phyloP scores from a whole-genome alignment of 2,113 vertebrate species.

The Hippocampus mohnikei region DNA sequence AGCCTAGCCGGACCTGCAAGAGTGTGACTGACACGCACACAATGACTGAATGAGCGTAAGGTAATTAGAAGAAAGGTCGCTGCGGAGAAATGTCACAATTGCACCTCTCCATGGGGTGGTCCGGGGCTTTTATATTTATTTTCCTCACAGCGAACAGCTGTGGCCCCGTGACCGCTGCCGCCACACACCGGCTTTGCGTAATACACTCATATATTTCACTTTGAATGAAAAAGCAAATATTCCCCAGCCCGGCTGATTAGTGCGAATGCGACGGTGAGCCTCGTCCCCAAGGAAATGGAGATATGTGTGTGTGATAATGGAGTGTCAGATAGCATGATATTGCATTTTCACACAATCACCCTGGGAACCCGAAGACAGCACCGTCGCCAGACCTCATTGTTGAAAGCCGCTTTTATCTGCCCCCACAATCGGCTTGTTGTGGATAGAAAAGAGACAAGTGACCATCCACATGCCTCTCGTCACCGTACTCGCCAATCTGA shows the following conservation, averaged over 20 bases:
- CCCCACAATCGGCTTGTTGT: conserved; percentile 47
- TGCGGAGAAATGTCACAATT: conserved; percentile 53
- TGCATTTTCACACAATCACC: conserved; percentile 57
- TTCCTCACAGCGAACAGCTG: conserved; percentile 8
- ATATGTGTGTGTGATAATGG: conserved; percentile 64
- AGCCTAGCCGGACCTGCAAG: conserved; percentile 16
- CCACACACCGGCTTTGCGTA: conserved; percentile 45
- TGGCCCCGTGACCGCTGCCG: conserved; percentile 18
- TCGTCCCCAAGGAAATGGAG: conserved; percentile 67
- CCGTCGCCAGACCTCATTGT: conserved; percentile 41
- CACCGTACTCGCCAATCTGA: conserved; percentile 46
- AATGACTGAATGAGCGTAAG: conserved; percentile 48
- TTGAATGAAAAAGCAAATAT: conserved; percentile 36
- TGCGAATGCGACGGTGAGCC: conserved; percentile 46
- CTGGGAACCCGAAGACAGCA: conserved; percentile 42
- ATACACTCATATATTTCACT: conserved; percentile 57
- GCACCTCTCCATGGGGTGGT: conserved; percentile 14
- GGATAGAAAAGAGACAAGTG: conserved; percentile 39
- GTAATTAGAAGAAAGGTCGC: conserved; percentile 58
- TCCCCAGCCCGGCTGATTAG: conserved; percentile 54
- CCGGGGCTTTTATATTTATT: not conserved
- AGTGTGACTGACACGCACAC: conserved; percentile 40
- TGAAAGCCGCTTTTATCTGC: conserved; percentile 52
- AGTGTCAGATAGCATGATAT: conserved; percentile 70
- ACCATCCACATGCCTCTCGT: conserved; percentile 16